Evolutionary conservation across 2,113 vertebrate species (phyloP).

Genomic region (Pungitius pungitius): DNA sequence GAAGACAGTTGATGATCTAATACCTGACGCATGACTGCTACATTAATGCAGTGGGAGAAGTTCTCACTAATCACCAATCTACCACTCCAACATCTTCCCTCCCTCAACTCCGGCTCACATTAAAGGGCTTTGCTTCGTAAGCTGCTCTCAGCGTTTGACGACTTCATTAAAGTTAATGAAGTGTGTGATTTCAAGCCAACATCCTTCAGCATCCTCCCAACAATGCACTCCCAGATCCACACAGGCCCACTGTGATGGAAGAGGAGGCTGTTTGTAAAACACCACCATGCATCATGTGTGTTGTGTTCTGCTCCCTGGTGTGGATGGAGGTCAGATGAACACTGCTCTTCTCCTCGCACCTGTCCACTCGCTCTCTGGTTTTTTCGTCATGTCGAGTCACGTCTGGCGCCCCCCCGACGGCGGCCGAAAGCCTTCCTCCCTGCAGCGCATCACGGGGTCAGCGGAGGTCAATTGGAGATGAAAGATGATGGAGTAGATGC

Average conservation of each 20-base stretch:
- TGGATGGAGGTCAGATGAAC: too few species aligned
- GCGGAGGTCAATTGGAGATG: not conserved
- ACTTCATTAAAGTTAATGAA: constrained; percentile 17
- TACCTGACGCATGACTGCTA: not conserved
- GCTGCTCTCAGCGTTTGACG: not conserved
- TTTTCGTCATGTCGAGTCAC: too few species aligned
- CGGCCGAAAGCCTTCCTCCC: too few species aligned
- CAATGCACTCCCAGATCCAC: not conserved
- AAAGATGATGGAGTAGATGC: not conserved
- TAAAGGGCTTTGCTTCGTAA: not conserved
- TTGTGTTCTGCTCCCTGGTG: too few species aligned
- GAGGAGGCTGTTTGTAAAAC: too few species aligned
- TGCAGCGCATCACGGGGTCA: not conserved
- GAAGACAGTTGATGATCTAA: not conserved
- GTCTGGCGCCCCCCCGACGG: too few species aligned
- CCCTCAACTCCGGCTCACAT: not conserved
- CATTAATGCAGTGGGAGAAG: too few species aligned
- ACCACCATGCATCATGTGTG: too few species aligned
- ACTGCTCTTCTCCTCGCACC: too few species aligned
- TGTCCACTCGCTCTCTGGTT: too few species aligned
- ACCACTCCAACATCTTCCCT: too few species aligned
- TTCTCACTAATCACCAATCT: not conserved
- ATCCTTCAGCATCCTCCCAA: not conserved
- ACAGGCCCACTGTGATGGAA: not conserved
- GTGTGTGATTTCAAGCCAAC: constrained; percentile 19